These are phyloP conservation scores for Pogonomyrmex barbatus DNA, from an alignment of 1,140 invertebrate species.

Conservation along the genomic window DNA sequence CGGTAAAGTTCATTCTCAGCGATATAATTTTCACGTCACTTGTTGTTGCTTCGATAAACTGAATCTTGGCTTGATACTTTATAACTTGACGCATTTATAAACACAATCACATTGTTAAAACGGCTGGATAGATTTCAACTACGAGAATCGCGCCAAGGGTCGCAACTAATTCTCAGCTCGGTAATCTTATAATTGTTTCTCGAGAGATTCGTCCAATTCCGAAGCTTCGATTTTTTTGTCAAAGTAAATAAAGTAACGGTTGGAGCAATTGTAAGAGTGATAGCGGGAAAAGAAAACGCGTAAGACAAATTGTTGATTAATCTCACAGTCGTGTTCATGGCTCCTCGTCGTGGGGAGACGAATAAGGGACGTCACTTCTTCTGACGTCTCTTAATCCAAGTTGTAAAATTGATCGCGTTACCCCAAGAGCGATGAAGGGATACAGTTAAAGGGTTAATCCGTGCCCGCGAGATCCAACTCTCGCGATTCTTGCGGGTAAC, in stretches of 20 bases:
- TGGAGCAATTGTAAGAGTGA: background rate
- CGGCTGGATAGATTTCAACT: background rate
- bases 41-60: background rate
- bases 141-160: background rate
- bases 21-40: background rate
- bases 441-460: conserved; percentile 53
- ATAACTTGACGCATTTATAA: background rate
- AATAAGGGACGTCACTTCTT: background rate
- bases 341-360: background rate
- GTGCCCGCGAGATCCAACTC: conserved; percentile 40
- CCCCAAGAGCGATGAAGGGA: background rate
- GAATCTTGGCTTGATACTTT: background rate
- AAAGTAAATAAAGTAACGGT: background rate
- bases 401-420: conserved; percentile 4
- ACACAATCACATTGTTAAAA: background rate
- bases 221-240: background rate
- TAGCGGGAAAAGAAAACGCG: background rate
- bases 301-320: background rate
- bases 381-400: background rate
- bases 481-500: conserved; percentile 73
- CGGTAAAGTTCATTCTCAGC: too few species aligned
- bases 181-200: background rate
- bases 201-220: background rate
- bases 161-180: background rate
- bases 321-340: background rate